Evolutionary conservation across 37 sponge, comb jelly and placozoan species (phyloP), one percentile per base, ranked within the genome.

Genomic region (Eunapius fragilis): DNA sequence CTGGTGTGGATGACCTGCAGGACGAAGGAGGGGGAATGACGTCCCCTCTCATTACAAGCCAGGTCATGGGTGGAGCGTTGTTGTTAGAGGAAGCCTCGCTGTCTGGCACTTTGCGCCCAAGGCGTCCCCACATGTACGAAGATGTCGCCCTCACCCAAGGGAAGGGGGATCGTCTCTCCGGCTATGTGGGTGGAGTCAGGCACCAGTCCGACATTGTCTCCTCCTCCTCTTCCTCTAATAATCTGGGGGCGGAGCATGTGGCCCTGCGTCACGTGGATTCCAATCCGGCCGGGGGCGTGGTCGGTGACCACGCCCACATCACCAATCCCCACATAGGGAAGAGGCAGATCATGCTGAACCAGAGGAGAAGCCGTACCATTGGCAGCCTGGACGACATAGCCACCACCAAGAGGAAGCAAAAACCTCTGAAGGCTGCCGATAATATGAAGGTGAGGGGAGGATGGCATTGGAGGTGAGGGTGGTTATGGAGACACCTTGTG

Each of bases 281-380:
- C n/a, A n/a, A n/a, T n/a, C n/a, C n/a, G n/a, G n/a, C n/a, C n/a
- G n/a, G n/a, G n/a, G n/a, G n/a, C n/a, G n/a, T n/a, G n/a, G n/a
- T n/a, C n/a, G n/a, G n/a, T n/a, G 30, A 13, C 13, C 13, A 32
- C 10, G 68, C n/a, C 26, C 67, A 30, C 31, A 41, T 33, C 6
- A 67, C 77, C 19, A 89, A 85, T 36, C 85, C 85, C 24, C 73
- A 85, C 24, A 37, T 89, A 25, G 83, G 83, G 27, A 89, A 89
- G 83, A 78, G 90, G 35, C 76, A 73, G 69, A 38, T 80, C 30
- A 38, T 78, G 31, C 70, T 28, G 38, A 78, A 77, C 45, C 82
- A 81, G 68, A 19, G 77, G 71, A 34, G 90, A 31, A 78, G 85
- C n/a, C 25, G 70, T 0, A 80, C 85, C 30, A 25, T 89, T 0